Percentiles rank a stretch among this genome's conserved stretches.
Evolutionary conservation across 2,797 vertebrate genomes (phyloP).

Genomic region (Serranus cabrilla): DNA sequence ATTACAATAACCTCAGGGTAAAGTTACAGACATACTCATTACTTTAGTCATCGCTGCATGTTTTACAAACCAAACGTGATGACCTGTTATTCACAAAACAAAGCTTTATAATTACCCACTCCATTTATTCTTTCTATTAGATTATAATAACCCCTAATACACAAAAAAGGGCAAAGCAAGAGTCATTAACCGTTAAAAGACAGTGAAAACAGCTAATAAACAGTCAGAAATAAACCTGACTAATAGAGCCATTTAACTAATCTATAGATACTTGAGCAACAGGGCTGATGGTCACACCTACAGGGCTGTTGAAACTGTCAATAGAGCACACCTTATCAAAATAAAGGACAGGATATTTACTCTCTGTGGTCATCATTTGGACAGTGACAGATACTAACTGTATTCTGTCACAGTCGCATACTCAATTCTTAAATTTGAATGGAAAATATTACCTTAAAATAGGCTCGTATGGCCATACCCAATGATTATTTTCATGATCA

Average conservation of each 20-base stretch:
- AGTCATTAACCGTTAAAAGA: background rate
- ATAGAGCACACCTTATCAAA: constrained; percentile 33
- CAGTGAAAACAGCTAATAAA: background rate
- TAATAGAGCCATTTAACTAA: background rate
- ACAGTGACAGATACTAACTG: background rate
- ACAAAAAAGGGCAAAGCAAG: background rate
- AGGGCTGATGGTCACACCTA: constrained; percentile 33
- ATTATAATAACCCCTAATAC: background rate
- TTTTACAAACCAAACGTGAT: background rate
- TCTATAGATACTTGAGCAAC: constrained; percentile 14
- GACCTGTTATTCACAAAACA: background rate
- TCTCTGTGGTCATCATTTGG: background rate
- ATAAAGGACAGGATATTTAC: constrained; percentile 52
- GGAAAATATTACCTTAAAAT: background rate
- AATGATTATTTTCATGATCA: background rate
- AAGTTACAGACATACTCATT: background rate
- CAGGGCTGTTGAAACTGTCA: constrained; percentile 29
- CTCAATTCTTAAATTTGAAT: background rate
- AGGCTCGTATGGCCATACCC: background rate
- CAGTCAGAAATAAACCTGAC: background rate
- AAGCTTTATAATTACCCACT: no score
- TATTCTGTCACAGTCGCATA: background rate
- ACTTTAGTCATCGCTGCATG: background rate
- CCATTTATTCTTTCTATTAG: no score
- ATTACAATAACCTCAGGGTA: background rate